phyloP scores from a whole-genome alignment of 2,888 invertebrate genomes.

The Dolomedes plantarius region DNA sequence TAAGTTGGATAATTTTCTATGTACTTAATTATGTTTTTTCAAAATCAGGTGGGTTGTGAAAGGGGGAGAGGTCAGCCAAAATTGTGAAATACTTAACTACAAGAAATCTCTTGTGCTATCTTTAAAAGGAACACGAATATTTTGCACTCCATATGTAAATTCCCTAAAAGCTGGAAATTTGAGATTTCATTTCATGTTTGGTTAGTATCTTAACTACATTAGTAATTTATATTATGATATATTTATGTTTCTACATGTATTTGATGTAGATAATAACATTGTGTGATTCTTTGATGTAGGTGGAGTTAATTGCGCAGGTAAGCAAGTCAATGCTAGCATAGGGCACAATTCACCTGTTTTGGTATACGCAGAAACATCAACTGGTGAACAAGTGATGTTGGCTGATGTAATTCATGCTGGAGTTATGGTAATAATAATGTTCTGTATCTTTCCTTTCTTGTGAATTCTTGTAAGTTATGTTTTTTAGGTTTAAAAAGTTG shows the following conservation, averaged over 20 bases:
- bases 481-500: too few relatives aligned
- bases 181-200: conserved; percentile 75
- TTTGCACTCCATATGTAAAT: conserved; percentile 76
- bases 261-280: not conserved
- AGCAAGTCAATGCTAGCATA: conserved; percentile 40
- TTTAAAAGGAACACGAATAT: conserved; percentile 74
- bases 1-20: too few relatives aligned
- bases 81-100: conserved; percentile 75
- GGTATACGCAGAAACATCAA: conserved; percentile 67
- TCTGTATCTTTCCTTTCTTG: too few relatives aligned
- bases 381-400: conserved; percentile 58
- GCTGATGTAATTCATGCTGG: conserved; percentile 67
- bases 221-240: not conserved
- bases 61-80: conserved; percentile 75
- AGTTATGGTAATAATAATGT: conserved; percentile 68
- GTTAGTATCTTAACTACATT: conserved; percentile 73
- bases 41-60: conserved; percentile 75
- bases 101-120: conserved; percentile 75
- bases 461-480: too few relatives aligned
- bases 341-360: conserved; percentile 61
- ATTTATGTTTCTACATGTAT: not conserved
- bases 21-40: conserved; percentile 5
- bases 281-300: conserved; percentile 3
- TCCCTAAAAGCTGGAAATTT: conserved; percentile 75
- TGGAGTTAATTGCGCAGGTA: conserved; percentile 49